phyloP scores from a whole-genome alignment of 2,888 invertebrate species.

The Orchesella flavescens region DNA sequence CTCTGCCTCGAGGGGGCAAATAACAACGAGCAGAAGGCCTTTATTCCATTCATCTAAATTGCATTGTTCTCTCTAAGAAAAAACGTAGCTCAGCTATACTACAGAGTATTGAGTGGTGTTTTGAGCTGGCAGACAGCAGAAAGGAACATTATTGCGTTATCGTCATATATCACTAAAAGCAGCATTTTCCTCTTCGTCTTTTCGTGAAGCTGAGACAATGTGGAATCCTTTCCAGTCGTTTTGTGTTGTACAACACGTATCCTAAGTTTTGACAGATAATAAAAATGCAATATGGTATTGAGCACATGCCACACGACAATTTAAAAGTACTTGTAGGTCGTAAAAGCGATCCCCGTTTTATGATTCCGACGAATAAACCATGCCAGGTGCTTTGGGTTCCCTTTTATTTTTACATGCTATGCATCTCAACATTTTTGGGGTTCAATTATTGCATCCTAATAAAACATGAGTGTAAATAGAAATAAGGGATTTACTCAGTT shows the following conservation, averaged over 20 bases:
- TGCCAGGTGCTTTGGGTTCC: constrained; percentile 20
- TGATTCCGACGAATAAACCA: constrained; percentile 2
- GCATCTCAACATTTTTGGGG: no score
- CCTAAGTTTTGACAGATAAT: background rate
- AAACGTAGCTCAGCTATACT: background rate
- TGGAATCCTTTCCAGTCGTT: background rate
- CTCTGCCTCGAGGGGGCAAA: constrained; percentile 51
- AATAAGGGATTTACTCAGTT: no score
- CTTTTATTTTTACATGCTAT: background rate
- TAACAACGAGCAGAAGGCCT: constrained; percentile 28
- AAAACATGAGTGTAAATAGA: no score
- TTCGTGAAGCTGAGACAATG: background rate
- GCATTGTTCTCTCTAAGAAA: constrained; percentile 33
- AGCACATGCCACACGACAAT: background rate
- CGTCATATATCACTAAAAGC: background rate
- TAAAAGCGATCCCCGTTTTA: constrained; percentile 28
- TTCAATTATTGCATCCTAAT: no score
- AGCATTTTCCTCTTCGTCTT: background rate
- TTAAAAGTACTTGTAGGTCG: constrained; percentile 1
- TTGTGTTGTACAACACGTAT: background rate
- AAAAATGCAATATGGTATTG: background rate
- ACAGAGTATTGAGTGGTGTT: background rate
- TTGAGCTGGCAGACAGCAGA: background rate
- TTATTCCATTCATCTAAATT: constrained; percentile 49
- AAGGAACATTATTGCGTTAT: background rate